Evolutionary conservation across 2,888 invertebrate genomes (phyloP).

Genomic region (Sylvicola fuscatus): DNA sequence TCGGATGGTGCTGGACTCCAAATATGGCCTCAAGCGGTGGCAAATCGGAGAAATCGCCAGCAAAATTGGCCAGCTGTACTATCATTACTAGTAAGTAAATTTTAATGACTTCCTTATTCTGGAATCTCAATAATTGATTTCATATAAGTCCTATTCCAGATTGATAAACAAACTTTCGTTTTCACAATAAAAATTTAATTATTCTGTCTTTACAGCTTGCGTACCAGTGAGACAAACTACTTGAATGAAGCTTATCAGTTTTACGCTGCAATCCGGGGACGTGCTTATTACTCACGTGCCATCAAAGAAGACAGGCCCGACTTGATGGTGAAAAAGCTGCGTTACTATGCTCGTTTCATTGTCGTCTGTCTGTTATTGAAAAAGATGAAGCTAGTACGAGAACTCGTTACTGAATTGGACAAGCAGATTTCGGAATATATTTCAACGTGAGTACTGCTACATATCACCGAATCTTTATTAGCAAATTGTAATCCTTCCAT

Average conservation of each 20-base stretch:
- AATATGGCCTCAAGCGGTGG: slow-evolving; percentile 92
- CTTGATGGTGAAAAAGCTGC: slow-evolving; percentile 88
- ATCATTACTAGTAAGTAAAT: slow-evolving; percentile 93
- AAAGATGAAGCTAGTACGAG: slow-evolving; percentile 81
- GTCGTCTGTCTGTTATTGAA: slow-evolving; percentile 86
- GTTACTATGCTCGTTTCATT: slow-evolving; percentile 90
- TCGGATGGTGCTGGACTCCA: slow-evolving; percentile 70
- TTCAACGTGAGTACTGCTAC: slow-evolving; percentile 32
- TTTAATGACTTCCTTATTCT: neutral
- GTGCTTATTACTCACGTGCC: slow-evolving; percentile 87
- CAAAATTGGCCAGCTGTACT: slow-evolving; percentile 95
- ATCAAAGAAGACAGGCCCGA: slow-evolving; percentile 87
- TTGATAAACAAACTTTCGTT: no score
- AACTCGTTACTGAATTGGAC: slow-evolving; percentile 79
- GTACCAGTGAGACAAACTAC: slow-evolving; percentile 93
- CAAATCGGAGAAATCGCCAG: slow-evolving; percentile 97
- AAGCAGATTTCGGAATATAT: slow-evolving; percentile 91
- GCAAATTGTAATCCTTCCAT: neutral
- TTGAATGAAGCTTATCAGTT: slow-evolving; percentile 91
- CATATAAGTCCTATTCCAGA: neutral
- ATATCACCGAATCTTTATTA: neutral
- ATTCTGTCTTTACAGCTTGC: slow-evolving; percentile 43
- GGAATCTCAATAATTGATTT: neutral
- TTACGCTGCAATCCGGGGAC: slow-evolving; percentile 83
- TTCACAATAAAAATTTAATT: no score